Conservation (phyloP, 1,140 invertebrate species). For the Nephotettix cincticeps region DNA sequence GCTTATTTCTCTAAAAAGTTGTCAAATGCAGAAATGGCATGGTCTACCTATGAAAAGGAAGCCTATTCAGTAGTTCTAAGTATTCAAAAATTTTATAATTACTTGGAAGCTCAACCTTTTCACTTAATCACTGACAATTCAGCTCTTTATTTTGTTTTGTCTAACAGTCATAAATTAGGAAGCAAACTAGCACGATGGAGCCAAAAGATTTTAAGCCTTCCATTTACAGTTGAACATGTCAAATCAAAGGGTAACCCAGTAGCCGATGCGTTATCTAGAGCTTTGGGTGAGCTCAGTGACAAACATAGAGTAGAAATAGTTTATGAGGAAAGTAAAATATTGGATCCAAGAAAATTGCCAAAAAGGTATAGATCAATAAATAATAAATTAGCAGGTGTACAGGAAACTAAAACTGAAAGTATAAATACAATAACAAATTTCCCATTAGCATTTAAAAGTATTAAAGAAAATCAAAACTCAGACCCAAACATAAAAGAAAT, state of each 20-base stretch:
- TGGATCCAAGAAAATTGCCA: not conserved
- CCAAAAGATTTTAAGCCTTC: not conserved
- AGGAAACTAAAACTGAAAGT: not conserved
- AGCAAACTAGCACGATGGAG: not conserved
- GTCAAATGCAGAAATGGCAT: no score
- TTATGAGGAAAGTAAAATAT: not conserved
- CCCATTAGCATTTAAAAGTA: not conserved
- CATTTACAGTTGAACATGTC: not conserved
- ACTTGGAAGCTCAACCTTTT: not conserved
- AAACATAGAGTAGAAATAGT: not conserved
- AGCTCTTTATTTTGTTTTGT: not conserved
- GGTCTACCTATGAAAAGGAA: no score
- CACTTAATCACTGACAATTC: no score
- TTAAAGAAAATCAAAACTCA: not conserved
- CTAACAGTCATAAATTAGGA: not conserved
- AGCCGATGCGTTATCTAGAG: not conserved
- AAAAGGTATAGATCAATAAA: no score
- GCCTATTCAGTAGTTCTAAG: not conserved
- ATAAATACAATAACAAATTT: not conserved
- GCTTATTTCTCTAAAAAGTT: no score
- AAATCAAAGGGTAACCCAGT: not conserved
- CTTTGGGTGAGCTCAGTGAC: not conserved
- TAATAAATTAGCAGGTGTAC: no score
- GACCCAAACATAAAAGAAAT: not conserved
- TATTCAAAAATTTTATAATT: not conserved